Percentiles rank a stretch among this genome's conserved stretches.
phyloP scores from a whole-genome alignment of 2,888 invertebrate species.

The Agonopterix subpropinquella region DNA sequence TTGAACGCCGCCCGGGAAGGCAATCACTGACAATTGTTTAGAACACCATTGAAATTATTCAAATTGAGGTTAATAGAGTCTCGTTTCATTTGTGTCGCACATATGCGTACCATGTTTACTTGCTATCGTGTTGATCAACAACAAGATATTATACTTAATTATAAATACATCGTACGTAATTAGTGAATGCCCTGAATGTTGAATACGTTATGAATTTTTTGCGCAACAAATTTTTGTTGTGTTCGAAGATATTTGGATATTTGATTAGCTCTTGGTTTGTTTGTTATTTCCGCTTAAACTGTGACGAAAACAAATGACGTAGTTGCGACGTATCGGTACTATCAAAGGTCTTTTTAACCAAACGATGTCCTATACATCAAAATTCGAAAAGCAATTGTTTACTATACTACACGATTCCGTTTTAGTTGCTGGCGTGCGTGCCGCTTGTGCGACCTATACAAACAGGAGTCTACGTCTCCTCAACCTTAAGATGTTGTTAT shows the following conservation, averaged over 20 bases:
- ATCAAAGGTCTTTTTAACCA: slow-evolving; percentile 30
- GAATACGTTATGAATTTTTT: slow-evolving; percentile 26
- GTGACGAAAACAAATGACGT: slow-evolving; percentile 37
- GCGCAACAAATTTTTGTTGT: slow-evolving; percentile 22
- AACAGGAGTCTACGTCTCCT: slow-evolving; percentile 20
- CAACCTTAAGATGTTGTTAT: slow-evolving; percentile 29
- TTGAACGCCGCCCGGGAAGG: slow-evolving; percentile 47
- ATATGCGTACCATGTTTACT: slow-evolving; percentile 69
- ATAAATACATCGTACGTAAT: slow-evolving; percentile 38
- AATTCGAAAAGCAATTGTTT: slow-evolving; percentile 59
- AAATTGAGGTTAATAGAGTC: slow-evolving; percentile 71
- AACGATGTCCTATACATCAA: slow-evolving; percentile 50
- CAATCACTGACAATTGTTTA: slow-evolving; percentile 60
- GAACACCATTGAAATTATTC: slow-evolving; percentile 64
- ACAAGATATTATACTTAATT: slow-evolving; percentile 43
- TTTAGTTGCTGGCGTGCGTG: slow-evolving; percentile 48
- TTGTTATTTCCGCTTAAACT: no score
- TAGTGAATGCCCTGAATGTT: slow-evolving; percentile 31
- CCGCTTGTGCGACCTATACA: slow-evolving; percentile 34
- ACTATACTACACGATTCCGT: slow-evolving; percentile 55
- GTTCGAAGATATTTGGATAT: slow-evolving; percentile 1
- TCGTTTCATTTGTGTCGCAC: slow-evolving; percentile 64
- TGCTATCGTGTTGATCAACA: slow-evolving; percentile 52
- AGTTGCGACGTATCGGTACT: slow-evolving; percentile 8
- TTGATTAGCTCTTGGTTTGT: no score